phyloP scores from a whole-genome alignment of 2,888 invertebrate genomes.

The Callyntrura guangdongensis region DNA sequence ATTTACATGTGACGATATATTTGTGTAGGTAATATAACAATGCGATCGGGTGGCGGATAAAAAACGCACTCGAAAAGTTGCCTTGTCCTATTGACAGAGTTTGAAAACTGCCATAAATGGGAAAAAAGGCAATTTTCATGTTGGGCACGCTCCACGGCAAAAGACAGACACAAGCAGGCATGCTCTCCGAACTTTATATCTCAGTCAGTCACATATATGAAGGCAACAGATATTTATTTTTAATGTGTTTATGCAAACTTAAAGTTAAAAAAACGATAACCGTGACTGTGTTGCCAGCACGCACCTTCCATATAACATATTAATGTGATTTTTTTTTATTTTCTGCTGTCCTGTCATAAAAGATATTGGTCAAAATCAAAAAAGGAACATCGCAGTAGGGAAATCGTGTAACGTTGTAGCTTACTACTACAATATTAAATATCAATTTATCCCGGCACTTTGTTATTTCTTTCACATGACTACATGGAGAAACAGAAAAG shows the following conservation, averaged over 20 bases:
- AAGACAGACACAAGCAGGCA: constrained; percentile 18
- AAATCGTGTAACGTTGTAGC: too few relatives aligned
- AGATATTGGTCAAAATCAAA: constrained; percentile 21
- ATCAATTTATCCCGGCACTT: neutral
- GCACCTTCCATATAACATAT: constrained; percentile 9
- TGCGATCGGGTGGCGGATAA: neutral
- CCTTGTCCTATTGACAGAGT: constrained; percentile 60
- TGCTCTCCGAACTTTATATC: neutral
- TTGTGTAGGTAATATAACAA: neutral
- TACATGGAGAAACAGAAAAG: neutral
- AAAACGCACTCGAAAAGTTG: constrained; percentile 17
- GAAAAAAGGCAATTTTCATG: constrained; percentile 51
- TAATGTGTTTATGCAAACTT: constrained; percentile 30
- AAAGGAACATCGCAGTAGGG: too few relatives aligned
- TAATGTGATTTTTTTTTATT: neutral
- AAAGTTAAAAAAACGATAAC: constrained; percentile 15
- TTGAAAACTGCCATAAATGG: constrained; percentile 58
- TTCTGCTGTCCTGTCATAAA: constrained; percentile 7
- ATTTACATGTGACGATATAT: neutral
- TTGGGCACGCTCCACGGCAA: constrained; percentile 47
- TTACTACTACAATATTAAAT: neutral
- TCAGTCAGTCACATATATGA: constrained; percentile 15
- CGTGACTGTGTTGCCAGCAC: constrained; percentile 5
- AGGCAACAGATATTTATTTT: constrained; percentile 24
- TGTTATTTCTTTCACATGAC: neutral